Base-by-base conservation (phyloP, 2,888 invertebrate genomes). In the Sepiola atlantica region DNA sequence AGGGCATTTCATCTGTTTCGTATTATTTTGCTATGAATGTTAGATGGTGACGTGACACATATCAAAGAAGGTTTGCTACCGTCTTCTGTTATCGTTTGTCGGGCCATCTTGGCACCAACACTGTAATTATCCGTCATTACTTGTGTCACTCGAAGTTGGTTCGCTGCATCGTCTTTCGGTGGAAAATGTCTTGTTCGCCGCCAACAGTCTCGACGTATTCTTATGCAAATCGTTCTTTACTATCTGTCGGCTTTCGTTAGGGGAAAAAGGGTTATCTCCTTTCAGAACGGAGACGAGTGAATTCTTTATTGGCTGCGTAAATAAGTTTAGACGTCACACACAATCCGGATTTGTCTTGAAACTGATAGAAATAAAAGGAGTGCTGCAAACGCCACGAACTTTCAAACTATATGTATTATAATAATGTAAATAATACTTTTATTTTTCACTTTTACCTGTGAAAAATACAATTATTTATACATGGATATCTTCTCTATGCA, bases 191-290 rank as follows among this genome's bases (percentile, higher is more conserved):
- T 24, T n/a, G 16, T 77, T 77, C n/a, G n/a, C 32, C 77, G 77
- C n/a, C 77, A 77, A 32, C n/a, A 32, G 32, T 77, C 32, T n/a
- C 14, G 77, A n/a, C 77, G n/a, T n/a, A 77, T 77, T 77, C n/a
- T 77, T 77, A 77, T 77, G 77, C 77, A 77, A 77, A 77, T 77
- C 77, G n/a, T 77, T 77, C 45, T 77, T 77, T 77, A 77, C 77
- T 77, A 77, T 77, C 77, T 77, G 77, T 77, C 77, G 18, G 32
- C n/a, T 3, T 77, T 77, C 77, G 77, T 77, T 77, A 77, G 32
- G 32, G n/a, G 45, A n/a, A 77, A n/a, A 77, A 77, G 77, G 77
- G 77, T 77, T 77, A 77, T 77, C 77, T n/a, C n/a, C n/a, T n/a
- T 77, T 45, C 77, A n/a, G 77, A 77, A 32, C n/a, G 6, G 1